Percentiles rank a stretch among this genome's conserved stretches.
Evolutionary conservation across 1,140 invertebrate genomes (phyloP).

Genomic region (Drosophila subpulchrella): DNA sequence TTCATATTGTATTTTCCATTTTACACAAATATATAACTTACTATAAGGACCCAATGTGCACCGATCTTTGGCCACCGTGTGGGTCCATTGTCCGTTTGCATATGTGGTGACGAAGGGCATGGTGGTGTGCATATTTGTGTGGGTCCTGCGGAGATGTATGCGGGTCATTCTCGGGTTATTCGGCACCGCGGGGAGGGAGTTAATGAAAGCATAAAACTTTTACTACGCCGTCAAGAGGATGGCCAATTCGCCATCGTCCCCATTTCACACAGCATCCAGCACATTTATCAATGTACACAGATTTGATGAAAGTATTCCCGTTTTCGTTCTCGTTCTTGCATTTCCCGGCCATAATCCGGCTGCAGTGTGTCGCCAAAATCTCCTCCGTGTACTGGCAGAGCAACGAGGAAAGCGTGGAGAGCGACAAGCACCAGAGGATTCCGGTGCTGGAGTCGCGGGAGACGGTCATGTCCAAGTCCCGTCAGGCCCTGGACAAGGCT

Average conservation of each 20-base stretch:
- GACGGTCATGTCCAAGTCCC: constrained; percentile 84
- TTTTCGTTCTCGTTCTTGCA: constrained; percentile 1
- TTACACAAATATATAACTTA: not conserved
- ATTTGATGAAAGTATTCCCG: constrained; percentile 63
- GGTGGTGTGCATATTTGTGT: constrained; percentile 11
- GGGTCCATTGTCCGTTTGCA: constrained; percentile 53
- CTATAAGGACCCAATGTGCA: constrained; percentile 4
- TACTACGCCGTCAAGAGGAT: constrained; percentile 62
- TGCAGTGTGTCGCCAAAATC: constrained; percentile 92
- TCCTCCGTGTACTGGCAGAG: constrained; percentile 92
- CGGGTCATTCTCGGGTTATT: constrained; percentile 69
- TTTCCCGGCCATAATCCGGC: constrained; percentile 22
- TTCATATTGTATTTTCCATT: not conserved
- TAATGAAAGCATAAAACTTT: constrained; percentile 83
- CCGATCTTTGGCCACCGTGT: constrained; percentile 2
- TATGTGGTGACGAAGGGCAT: constrained; percentile 31
- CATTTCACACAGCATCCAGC: constrained; percentile 1
- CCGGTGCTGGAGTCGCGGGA: constrained; percentile 88
- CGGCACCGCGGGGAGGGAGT: constrained; percentile 54
- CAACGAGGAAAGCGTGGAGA: constrained; percentile 93
- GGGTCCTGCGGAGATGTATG: constrained; percentile 44
- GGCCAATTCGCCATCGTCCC: constrained; percentile 12
- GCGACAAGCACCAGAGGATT: constrained; percentile 88
- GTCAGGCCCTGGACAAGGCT: constrained; percentile 82
- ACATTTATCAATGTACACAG: constrained; percentile 52